Conservation (phyloP, 2,797 vertebrate species). For the Sebastes vulpes region DNA sequence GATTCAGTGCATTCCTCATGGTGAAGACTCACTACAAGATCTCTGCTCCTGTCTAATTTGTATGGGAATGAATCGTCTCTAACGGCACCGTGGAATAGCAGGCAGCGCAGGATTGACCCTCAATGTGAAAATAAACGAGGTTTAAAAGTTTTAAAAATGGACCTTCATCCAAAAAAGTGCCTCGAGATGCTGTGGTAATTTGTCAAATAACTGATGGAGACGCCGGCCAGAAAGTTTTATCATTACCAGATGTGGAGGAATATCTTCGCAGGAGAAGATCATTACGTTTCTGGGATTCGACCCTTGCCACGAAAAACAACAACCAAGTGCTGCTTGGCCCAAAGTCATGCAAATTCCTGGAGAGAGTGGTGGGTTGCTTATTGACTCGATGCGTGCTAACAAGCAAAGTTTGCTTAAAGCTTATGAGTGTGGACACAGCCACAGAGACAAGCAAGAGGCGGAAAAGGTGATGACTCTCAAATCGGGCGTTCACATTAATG, state of each 20-base stretch:
- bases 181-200: background rate
- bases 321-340: conserved; percentile 30
- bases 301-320: conserved; percentile 20
- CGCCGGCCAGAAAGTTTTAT: background rate
- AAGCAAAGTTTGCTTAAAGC: conserved; percentile 53
- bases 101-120: background rate
- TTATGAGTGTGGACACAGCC: conserved; percentile 9
- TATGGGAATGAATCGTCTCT: background rate
- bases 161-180: background rate
- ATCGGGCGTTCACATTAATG: conserved; percentile 14
- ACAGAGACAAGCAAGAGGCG: conserved; percentile 9
- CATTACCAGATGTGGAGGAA: conserved; percentile 12
- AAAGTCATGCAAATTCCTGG: conserved; percentile 34
- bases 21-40: background rate
- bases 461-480: conserved; percentile 14
- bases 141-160: background rate
- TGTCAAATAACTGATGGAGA: background rate
- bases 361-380: conserved; percentile 18
- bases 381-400: conserved; percentile 50
- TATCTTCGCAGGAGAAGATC: conserved; percentile 19
- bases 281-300: conserved; percentile 29
- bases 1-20: background rate
- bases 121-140: background rate
- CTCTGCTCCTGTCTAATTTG: background rate
- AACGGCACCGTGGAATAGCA: background rate